Evolutionary conservation across 1,140 invertebrate species (phyloP).

Genomic region (Drosophila repleta): DNA sequence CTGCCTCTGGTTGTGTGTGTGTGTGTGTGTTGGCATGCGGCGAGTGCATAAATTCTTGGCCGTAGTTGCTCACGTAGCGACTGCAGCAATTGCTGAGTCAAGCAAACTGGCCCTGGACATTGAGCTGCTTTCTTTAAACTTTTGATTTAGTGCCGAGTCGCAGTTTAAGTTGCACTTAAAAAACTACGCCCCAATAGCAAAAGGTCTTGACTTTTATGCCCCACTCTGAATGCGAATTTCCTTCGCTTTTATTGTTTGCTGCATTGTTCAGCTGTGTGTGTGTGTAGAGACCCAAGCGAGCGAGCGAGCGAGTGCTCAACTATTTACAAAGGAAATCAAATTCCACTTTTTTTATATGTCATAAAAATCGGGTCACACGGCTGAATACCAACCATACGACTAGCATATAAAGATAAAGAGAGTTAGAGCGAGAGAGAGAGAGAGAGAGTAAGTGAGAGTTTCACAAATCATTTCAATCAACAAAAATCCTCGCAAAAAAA

Average conservation of each 20-base stretch:
- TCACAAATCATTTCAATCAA: too few species aligned
- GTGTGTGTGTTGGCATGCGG: slow-evolving; percentile 42
- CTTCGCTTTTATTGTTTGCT: slow-evolving; percentile 47
- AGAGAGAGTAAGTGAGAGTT: too few species aligned
- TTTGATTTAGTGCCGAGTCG: slow-evolving; percentile 64
- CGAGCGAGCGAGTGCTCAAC: slow-evolving; percentile 27
- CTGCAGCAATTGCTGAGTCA: slow-evolving; percentile 35
- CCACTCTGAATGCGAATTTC: slow-evolving; percentile 23
- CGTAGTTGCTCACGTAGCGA: slow-evolving; percentile 55
- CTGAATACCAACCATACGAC: neutral
- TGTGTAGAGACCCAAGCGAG: slow-evolving; percentile 2
- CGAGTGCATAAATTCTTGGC: slow-evolving; percentile 68
- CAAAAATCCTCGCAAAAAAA: neutral
- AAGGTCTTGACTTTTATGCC: slow-evolving; percentile 22
- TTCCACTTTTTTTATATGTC: slow-evolving; percentile 30
- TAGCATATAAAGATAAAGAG: too few species aligned
- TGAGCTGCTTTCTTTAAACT: slow-evolving; percentile 57
- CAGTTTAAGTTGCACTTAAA: slow-evolving; percentile 46
- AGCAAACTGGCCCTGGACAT: slow-evolving; percentile 37
- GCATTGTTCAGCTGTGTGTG: slow-evolving; percentile 46
- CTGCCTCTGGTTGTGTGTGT: slow-evolving; percentile 7
- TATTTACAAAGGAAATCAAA: slow-evolving; percentile 55
- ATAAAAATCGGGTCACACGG: slow-evolving; percentile 26
- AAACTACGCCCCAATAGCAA: slow-evolving; percentile 9
- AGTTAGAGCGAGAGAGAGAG: too few species aligned